Evolutionary conservation across 2,113 vertebrate genomes (phyloP), one percentile per base, ranked within the genome.

Genomic region (Tyto alba): DNA sequence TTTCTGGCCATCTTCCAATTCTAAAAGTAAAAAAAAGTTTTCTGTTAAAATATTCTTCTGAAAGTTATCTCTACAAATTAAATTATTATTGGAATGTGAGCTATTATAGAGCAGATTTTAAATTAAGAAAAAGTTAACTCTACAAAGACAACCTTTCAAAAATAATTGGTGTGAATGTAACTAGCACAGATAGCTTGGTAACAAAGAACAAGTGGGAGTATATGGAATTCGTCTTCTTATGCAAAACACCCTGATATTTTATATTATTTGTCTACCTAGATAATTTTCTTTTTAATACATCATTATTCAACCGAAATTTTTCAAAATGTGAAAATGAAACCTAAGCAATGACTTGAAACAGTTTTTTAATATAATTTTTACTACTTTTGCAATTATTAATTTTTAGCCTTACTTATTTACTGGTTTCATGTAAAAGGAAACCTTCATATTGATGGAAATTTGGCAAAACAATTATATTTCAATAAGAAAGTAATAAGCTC

Each of bases 1-100:
- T 22, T 98, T 99, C 92, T 98, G 99, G 30, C 99, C 99, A 53
- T 99, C 98, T 63, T 99, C 99, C 73, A 98, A 97, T 95, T 99
- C 99, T 99, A 81, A 87, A 96, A 93, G 23, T 21, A 90, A 94
- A 89, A 87, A 87, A 92, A 45, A 47, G 8, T 56, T 67, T 80
- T 86, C 34, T 71, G 50, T 75, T 91, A 59, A 88, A 88, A 67
- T 66, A 90, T n/a, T 43, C 41, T 84, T 77, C 68, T 74, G 34
- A 74, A 95, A 92, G 87, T 78, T 56, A 78, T n/a, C 38, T 88
- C 64, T 40, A 88, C 18, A 80, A 83, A 91, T 41, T 41, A 85
- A 93, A 86, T 53, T 41, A 75, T 53, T 4, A 67, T 59, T 63
- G 77, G 27, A 94, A 93, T 29, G 27, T 38, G 19, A 93, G 15